Evolutionary conservation across 2,888 invertebrate species (phyloP).

Genomic region (Caenorhabditis virilis): DNA sequence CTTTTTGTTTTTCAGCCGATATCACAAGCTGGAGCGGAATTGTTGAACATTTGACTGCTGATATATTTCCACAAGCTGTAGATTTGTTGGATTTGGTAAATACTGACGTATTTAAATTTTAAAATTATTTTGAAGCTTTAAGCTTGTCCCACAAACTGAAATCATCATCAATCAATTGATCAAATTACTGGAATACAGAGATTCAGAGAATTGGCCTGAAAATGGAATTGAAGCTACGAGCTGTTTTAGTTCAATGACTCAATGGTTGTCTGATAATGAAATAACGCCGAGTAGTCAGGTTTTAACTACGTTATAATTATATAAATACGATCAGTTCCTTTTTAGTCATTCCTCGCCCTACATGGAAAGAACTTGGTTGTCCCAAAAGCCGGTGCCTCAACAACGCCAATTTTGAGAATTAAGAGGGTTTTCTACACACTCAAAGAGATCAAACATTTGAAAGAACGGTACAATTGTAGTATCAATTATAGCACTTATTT

Average conservation of each 20-base stretch:
- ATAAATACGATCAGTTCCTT: too few species aligned
- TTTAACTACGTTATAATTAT: too few species aligned
- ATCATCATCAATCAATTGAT: conserved; percentile 13
- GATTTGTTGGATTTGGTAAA: too few species aligned
- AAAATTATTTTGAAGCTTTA: too few species aligned
- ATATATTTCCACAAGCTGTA: too few species aligned
- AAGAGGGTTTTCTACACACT: conserved; percentile 28
- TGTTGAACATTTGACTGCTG: too few species aligned
- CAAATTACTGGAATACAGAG: conserved; percentile 20
- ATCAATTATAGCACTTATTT: conserved; percentile 26
- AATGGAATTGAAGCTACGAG: conserved; percentile 39
- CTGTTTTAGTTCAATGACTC: conserved; percentile 32
- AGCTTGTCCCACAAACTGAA: too few species aligned
- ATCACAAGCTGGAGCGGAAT: conserved; percentile 32
- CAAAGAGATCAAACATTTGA: conserved; percentile 31
- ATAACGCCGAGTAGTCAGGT: conserved; percentile 36
- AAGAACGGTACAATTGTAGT: conserved; percentile 33
- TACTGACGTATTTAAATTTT: too few species aligned
- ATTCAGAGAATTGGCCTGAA: conserved; percentile 38
- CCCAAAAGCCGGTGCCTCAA: background rate
- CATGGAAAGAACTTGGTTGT: conserved; percentile 7
- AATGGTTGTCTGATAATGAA: conserved; percentile 10
- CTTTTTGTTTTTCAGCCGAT: conserved; percentile 28
- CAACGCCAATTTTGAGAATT: conserved; percentile 26
- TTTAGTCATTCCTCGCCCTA: conserved; percentile 10